A percentile compares a stretch with the other conserved stretches of the same genome.
phyloP scores from a whole-genome alignment of 2,797 vertebrate species.

The Avahi laniger region DNA sequence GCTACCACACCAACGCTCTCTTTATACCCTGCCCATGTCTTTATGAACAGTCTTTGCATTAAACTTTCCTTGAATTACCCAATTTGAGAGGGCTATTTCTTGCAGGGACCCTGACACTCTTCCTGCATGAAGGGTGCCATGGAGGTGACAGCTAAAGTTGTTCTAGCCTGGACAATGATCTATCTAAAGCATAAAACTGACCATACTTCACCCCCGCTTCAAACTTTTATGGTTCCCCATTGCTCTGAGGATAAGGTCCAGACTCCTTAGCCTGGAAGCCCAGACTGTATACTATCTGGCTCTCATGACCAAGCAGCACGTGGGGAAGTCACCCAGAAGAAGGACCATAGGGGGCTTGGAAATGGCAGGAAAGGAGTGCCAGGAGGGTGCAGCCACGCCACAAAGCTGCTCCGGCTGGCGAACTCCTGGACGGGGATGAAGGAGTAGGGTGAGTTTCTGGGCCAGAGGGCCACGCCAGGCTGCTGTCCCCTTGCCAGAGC shows the following conservation, averaged over 20 bases:
- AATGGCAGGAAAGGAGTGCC: neutral
- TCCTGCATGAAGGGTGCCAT: neutral
- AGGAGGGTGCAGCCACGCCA: neutral
- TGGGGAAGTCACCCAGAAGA: neutral
- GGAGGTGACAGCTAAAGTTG: neutral
- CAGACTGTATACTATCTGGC: neutral
- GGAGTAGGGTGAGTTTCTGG: neutral
- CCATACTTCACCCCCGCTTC: neutral
- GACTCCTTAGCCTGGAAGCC: neutral
- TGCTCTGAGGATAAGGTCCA: neutral
- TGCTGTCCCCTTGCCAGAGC: neutral
- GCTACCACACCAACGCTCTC: neutral
- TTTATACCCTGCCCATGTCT: neutral
- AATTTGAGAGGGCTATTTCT: neutral
- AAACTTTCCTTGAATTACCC: slow-evolving; percentile 13
- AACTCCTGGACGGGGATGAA: neutral
- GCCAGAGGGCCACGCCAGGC: neutral
- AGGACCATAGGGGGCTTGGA: neutral
- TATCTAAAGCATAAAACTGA: neutral
- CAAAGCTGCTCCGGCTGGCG: neutral
- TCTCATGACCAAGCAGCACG: neutral
- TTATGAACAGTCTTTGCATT: slow-evolving; percentile 16
- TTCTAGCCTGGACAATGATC: neutral
- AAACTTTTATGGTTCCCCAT: neutral
- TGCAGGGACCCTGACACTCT: neutral